Evolutionary conservation across 1,140 invertebrate genomes (phyloP).

Genomic region (Vanessa atalanta): DNA sequence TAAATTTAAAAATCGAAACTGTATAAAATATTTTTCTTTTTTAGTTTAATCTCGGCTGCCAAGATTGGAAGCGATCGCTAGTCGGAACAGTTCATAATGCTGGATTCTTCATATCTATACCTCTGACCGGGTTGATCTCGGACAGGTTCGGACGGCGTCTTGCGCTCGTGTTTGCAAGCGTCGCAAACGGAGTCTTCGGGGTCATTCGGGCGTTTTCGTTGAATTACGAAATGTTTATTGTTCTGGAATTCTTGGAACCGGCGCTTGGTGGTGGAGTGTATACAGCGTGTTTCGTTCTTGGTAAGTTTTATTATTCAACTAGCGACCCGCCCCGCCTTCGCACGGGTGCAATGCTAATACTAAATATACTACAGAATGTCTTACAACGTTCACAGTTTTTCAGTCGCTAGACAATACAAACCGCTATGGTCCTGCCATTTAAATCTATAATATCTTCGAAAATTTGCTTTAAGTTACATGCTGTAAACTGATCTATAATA

Average conservation of each 20-base stretch:
- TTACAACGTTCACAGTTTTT: too few relatives aligned
- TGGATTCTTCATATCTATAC: slow-evolving; percentile 86
- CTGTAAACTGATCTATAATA: too few relatives aligned
- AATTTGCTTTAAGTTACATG: too few relatives aligned
- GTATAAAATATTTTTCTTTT: slow-evolving; percentile 40
- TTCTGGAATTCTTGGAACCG: slow-evolving; percentile 85
- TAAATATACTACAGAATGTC: too few relatives aligned
- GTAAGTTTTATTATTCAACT: slow-evolving; percentile 56
- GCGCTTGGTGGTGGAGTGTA: slow-evolving; percentile 84
- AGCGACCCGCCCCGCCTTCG: too few relatives aligned
- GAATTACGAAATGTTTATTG: slow-evolving; percentile 84
- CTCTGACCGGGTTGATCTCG: slow-evolving; percentile 85
- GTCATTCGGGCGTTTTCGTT: slow-evolving; percentile 84
- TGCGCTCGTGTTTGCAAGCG: slow-evolving; percentile 82
- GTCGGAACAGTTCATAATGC: slow-evolving; percentile 87
- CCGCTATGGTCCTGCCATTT: too few relatives aligned
- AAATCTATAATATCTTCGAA: too few relatives aligned
- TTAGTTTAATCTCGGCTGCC: slow-evolving; percentile 73
- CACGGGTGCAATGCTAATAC: too few relatives aligned
- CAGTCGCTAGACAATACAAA: too few relatives aligned
- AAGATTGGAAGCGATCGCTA: slow-evolving; percentile 86
- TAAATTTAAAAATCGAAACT: too few relatives aligned
- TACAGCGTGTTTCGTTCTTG: slow-evolving; percentile 83
- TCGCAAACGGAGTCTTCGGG: slow-evolving; percentile 82
- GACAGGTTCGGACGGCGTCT: slow-evolving; percentile 84